Evolutionary conservation across 2,113 vertebrate genomes (phyloP).

Genomic region (Poeciliopsis occidentalis): DNA sequence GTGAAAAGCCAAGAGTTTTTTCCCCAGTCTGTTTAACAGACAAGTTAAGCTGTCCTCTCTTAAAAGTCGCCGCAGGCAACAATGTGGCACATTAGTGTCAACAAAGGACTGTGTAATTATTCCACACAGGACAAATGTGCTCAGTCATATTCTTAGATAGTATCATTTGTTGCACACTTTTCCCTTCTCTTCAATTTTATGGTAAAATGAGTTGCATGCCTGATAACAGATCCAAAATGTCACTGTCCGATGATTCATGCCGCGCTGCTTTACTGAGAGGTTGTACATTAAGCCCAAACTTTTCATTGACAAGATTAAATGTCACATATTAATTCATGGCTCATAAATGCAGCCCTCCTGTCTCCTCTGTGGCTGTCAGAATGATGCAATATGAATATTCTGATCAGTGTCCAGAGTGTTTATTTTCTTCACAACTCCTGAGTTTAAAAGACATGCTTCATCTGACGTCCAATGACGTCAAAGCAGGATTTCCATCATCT

Average conservation of each 20-base stretch:
- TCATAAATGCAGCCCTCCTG: slow-evolving; percentile 19
- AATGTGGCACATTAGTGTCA: slow-evolving; percentile 39
- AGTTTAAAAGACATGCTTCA: slow-evolving; percentile 6
- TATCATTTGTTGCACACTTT: slow-evolving; percentile 33
- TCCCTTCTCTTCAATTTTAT: slow-evolving; percentile 33
- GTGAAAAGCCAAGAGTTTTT: slow-evolving; percentile 20
- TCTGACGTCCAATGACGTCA: neutral
- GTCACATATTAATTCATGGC: slow-evolving; percentile 53
- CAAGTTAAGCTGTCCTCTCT: slow-evolving; percentile 40
- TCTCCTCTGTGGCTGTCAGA: slow-evolving; percentile 17
- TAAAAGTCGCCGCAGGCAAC: slow-evolving; percentile 32
- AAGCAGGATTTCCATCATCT: slow-evolving; percentile 5
- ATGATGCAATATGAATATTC: slow-evolving; percentile 35
- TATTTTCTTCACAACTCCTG: slow-evolving; percentile 8
- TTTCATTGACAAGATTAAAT: slow-evolving; percentile 57
- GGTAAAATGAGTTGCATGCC: slow-evolving; percentile 40
- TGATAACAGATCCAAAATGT: slow-evolving; percentile 59
- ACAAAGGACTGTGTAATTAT: slow-evolving; percentile 41
- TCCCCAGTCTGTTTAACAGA: slow-evolving; percentile 28
- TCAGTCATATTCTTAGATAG: slow-evolving; percentile 55
- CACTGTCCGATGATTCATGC: slow-evolving; percentile 50
- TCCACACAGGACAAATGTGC: slow-evolving; percentile 48
- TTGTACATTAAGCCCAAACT: slow-evolving; percentile 44
- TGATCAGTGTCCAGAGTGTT: neutral
- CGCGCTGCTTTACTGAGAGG: slow-evolving; percentile 24